These are phyloP conservation scores for Agriotes lineatus DNA, from an alignment of 2,888 invertebrate species.

Conservation along the genomic window DNA sequence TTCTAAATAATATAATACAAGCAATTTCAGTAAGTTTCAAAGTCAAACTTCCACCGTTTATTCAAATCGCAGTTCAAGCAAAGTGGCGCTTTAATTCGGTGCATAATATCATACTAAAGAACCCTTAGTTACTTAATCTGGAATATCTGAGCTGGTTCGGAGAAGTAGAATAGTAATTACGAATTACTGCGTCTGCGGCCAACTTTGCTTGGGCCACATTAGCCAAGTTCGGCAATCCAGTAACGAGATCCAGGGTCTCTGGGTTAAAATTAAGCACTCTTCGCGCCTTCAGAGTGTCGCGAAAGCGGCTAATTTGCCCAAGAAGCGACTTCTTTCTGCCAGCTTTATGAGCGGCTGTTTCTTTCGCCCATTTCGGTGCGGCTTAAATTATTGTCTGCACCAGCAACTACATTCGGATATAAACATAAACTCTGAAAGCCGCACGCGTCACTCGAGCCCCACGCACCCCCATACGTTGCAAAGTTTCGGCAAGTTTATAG, in stretches of 20 bases:
- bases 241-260: neutral
- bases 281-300: neutral
- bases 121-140: neutral
- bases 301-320: neutral
- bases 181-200: neutral
- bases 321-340: too few species aligned
- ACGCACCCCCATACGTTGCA: constrained; percentile 17
- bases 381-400: neutral
- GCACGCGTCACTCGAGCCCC: constrained; percentile 14
- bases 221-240: constrained; percentile 6
- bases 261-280: constrained; percentile 1
- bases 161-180: constrained; percentile 7
- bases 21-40: too few species aligned
- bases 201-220: constrained; percentile 6
- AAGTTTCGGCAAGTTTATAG: constrained; percentile 22
- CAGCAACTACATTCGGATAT: neutral
- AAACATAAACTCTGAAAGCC: constrained; percentile 16
- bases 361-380: too few species aligned
- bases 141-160: neutral
- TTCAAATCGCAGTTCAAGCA: too few species aligned
- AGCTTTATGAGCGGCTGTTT: neutral
- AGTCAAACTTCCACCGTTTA: too few species aligned
- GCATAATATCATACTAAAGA: too few species aligned
- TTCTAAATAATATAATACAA: too few species aligned
- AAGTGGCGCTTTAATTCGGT: too few species aligned